Conservation (phyloP, 2,797 vertebrate species). For the Ptychadena robeensis region DNA sequence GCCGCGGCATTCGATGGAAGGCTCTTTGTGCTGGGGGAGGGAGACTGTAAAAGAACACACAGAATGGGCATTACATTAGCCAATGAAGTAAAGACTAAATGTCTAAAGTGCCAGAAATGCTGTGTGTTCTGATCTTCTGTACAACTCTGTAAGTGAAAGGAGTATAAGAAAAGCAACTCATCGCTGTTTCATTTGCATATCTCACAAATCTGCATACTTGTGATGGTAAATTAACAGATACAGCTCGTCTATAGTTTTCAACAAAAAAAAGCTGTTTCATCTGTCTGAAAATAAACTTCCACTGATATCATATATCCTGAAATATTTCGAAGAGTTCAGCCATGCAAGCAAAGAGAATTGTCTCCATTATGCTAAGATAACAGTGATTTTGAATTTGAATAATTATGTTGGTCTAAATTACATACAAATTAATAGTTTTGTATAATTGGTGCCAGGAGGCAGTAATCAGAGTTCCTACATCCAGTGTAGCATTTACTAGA, state of each 20-base stretch:
- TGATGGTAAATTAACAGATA: not conserved
- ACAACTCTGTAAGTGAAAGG: not conserved
- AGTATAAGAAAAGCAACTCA: not conserved
- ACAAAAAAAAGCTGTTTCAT: not conserved
- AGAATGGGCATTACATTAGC: not conserved
- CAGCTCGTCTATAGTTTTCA: not conserved
- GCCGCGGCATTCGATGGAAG: too few species aligned
- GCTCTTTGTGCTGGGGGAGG: too few species aligned
- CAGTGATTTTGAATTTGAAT: constrained; percentile 64
- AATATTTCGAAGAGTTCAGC: constrained; percentile 49
- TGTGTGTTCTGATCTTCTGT: not conserved
- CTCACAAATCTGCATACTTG: not conserved
- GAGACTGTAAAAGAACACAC: not conserved
- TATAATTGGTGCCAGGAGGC: constrained; percentile 64
- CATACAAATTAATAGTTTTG: constrained; percentile 66
- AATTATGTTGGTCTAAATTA: constrained; percentile 65
- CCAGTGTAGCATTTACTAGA: constrained; percentile 52
- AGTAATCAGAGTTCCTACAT: constrained; percentile 62
- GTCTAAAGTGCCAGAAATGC: not conserved
- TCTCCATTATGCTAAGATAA: constrained; percentile 64
- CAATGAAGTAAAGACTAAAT: not conserved
- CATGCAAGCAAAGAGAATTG: constrained; percentile 65
- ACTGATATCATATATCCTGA: constrained; percentile 54
- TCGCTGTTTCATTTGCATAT: not conserved
- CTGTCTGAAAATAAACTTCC: constrained; percentile 28